Evolutionary conservation across 2,888 invertebrate species (phyloP).

Genomic region (Epirrita christyi): DNA sequence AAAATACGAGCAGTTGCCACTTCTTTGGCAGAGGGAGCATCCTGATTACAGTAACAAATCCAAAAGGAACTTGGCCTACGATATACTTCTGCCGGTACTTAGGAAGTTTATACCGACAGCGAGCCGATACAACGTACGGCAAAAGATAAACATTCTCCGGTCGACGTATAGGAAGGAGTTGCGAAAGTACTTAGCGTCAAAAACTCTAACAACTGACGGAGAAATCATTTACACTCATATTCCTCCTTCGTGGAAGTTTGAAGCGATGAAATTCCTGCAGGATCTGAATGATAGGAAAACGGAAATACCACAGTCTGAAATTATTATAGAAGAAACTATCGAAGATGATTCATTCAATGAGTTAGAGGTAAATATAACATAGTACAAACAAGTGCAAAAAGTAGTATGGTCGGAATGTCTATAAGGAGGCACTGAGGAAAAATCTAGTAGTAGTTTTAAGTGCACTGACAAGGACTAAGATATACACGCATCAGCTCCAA

Average conservation of each 20-base stretch:
- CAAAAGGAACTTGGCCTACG: constrained; percentile 44
- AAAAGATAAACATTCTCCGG: constrained; percentile 54
- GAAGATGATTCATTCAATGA: constrained; percentile 32
- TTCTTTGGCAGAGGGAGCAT: constrained; percentile 50
- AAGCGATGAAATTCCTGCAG: constrained; percentile 47
- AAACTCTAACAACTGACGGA: constrained; percentile 42
- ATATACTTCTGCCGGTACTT: constrained; percentile 43
- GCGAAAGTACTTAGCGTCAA: constrained; percentile 44
- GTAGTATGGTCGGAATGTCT: too few species aligned
- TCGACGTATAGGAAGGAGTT: constrained; percentile 50
- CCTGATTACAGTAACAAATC: constrained; percentile 49
- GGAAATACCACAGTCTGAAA: constrained; percentile 25
- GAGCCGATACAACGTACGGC: constrained; percentile 43
- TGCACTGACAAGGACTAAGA: too few species aligned
- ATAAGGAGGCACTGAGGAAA: too few species aligned
- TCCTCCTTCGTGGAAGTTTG: constrained; percentile 51
- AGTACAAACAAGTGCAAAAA: too few species aligned
- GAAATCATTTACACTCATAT: constrained; percentile 43
- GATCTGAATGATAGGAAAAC: constrained; percentile 26
- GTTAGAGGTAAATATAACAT: constrained; percentile 12
- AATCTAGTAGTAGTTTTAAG: too few species aligned
- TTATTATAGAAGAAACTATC: constrained; percentile 29
- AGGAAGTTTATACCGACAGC: constrained; percentile 44
- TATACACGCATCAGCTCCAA: too few species aligned
- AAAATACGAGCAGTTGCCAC: constrained; percentile 43